Percentiles rank a stretch among this genome's conserved stretches.
Evolutionary conservation across 2,888 invertebrate species (phyloP).

Genomic region (Nomada fabriciana): DNA sequence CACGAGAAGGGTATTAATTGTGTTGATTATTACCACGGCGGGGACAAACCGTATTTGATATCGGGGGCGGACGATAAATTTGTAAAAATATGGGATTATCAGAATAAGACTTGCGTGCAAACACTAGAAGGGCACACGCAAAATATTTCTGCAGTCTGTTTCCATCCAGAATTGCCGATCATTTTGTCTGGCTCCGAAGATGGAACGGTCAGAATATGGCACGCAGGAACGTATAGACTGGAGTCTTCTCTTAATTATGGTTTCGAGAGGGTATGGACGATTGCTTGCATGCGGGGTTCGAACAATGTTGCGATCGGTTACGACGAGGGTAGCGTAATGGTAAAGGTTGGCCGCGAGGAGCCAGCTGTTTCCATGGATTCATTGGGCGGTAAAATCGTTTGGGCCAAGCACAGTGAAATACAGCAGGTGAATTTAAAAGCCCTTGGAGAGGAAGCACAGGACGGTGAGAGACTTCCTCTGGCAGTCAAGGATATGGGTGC

Average conservation of each 20-base stretch:
- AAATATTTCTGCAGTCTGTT: slow-evolving; percentile 97
- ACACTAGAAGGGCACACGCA: slow-evolving; percentile 98
- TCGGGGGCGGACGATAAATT: slow-evolving; percentile 99
- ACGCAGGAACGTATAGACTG: slow-evolving; percentile 98
- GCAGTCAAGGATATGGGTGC: slow-evolving; percentile 99
- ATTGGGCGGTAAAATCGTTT: slow-evolving; percentile 98
- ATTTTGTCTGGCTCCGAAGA: slow-evolving; percentile 99
- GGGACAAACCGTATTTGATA: slow-evolving; percentile 99
- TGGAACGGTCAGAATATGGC: slow-evolving; percentile 99
- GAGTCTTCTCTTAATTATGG: slow-evolving; percentile 99
- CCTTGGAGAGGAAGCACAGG: slow-evolving; percentile 88
- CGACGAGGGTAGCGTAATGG: slow-evolving; percentile 97
- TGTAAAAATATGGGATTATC: slow-evolving; percentile 99
- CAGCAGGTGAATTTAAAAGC: slow-evolving; percentile 98
- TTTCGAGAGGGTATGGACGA: slow-evolving; percentile 99
- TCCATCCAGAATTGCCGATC: slow-evolving; percentile 99
- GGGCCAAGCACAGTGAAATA: slow-evolving; percentile 99
- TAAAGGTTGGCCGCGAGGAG: slow-evolving; percentile 98
- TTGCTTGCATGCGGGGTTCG: slow-evolving; percentile 95
- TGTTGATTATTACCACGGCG: slow-evolving; percentile 99
- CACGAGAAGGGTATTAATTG: slow-evolving; percentile 99
- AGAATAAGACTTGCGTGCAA: slow-evolving; percentile 99
- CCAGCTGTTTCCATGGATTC: slow-evolving; percentile 99
- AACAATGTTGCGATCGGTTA: slow-evolving; percentile 99
- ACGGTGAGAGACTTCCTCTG: slow-evolving; percentile 89